Conservation (phyloP, 2,113 vertebrate genomes). For the Oceanodroma tethys region DNA sequence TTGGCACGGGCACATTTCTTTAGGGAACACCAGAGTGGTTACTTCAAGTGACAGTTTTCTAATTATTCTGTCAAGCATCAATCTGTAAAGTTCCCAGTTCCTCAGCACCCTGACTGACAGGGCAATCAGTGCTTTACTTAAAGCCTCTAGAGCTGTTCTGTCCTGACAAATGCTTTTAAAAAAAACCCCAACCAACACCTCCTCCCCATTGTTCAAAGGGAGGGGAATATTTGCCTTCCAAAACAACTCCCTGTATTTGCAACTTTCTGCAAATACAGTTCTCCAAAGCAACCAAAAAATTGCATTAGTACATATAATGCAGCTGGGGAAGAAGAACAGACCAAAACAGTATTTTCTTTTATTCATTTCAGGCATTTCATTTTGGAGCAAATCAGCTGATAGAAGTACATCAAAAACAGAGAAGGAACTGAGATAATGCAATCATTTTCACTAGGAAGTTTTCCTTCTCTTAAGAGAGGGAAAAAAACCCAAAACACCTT, state of each 20-base stretch:
- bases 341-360: background rate
- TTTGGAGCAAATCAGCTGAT: background rate
- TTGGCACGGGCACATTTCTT: conserved; percentile 72
- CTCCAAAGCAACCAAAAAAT: background rate
- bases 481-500: background rate
- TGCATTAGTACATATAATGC: background rate
- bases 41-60: conserved; percentile 95
- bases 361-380: background rate
- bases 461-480: background rate
- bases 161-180: conserved; percentile 11
- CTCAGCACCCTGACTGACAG: conserved; percentile 87
- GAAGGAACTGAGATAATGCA: background rate
- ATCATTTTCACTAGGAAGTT: background rate
- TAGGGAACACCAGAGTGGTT: conserved; percentile 86
- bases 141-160: conserved; percentile 60
- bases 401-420: background rate
- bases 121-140: conserved; percentile 89
- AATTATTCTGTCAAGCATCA: conserved; percentile 99
- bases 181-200: background rate
- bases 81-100: conserved; percentile 85
- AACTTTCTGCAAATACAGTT: background rate
- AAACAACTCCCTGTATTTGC: background rate
- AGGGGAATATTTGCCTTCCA: background rate
- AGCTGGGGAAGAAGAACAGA: background rate
- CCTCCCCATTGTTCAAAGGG: background rate